These are phyloP conservation scores for Neoaliturus tenellus DNA, from an alignment of 2,888 invertebrate species.

Conservation along the genomic window DNA sequence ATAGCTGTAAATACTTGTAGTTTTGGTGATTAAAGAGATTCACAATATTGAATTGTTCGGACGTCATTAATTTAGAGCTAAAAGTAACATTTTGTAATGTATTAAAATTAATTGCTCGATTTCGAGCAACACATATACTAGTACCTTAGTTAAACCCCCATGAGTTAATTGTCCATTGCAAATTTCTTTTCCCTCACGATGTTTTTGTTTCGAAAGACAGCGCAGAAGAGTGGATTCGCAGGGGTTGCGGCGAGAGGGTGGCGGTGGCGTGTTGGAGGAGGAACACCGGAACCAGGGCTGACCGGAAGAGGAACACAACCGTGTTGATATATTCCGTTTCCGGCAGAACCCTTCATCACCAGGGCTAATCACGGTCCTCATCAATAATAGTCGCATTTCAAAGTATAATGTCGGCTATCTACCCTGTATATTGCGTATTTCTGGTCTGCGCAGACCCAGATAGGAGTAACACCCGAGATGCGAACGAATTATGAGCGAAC, in stretches of 20 bases:
- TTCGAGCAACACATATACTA: too few relatives aligned
- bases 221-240: background rate
- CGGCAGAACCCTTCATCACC: slow-evolving; percentile 54
- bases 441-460: slow-evolving; percentile 1
- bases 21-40: too few relatives aligned
- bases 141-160: too few relatives aligned
- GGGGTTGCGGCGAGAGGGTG: background rate
- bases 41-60: too few relatives aligned
- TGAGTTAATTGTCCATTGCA: too few relatives aligned
- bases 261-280: background rate
- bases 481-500: background rate
- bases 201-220: background rate
- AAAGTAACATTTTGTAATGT: too few relatives aligned
- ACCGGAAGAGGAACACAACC: slow-evolving; percentile 56
- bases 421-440: background rate
- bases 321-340: slow-evolving; percentile 48
- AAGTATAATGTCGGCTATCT: slow-evolving; percentile 44
- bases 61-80: too few relatives aligned
- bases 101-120: too few relatives aligned
- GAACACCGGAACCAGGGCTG: slow-evolving; percentile 51
- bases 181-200: too few relatives aligned
- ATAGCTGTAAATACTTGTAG: too few relatives aligned
- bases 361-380: slow-evolving; percentile 49
- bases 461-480: background rate
- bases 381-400: slow-evolving; percentile 55